A percentile compares a stretch with the other conserved stretches of the same genome.
phyloP scores from a whole-genome alignment of 2,797 vertebrate species.

The Falco berigora region DNA sequence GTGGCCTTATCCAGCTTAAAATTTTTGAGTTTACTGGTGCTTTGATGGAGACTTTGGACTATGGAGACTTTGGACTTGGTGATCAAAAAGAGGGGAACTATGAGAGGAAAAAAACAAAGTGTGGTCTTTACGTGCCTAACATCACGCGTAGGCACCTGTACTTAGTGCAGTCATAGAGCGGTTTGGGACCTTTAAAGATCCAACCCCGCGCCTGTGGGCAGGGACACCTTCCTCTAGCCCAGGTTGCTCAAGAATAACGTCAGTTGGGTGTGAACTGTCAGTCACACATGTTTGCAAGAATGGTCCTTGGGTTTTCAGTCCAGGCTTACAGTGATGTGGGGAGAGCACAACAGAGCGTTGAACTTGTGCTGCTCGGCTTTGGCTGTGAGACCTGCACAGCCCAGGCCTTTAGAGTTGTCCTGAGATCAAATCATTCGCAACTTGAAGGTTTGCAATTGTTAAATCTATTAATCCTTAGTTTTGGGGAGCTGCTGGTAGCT shows the following conservation, averaged over 20 bases:
- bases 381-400: background rate
- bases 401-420: background rate
- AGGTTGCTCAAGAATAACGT: fast-evolving
- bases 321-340: background rate
- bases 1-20: background rate
- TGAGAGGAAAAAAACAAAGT: background rate
- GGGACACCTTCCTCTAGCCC: background rate
- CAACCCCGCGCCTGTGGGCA: background rate
- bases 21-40: background rate
- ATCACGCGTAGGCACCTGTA: background rate
- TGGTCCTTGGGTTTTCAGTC: background rate
- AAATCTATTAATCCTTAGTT: background rate
- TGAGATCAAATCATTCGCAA: background rate
- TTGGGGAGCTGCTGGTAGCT: background rate
- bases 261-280: background rate
- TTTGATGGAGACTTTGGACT: too few relatives aligned
- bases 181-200: background rate
- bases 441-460: background rate
- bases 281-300: background rate
- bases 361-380: background rate
- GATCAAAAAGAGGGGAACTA: background rate
- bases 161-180: background rate
- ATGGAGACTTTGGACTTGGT: background rate
- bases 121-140: too few relatives aligned
- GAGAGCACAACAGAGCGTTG: background rate